Percentiles rank a stretch among this genome's conserved stretches.
These are phyloP conservation scores for Stenotaenia linearis DNA, from an alignment of 2,888 invertebrate species.

Conservation along the genomic window DNA sequence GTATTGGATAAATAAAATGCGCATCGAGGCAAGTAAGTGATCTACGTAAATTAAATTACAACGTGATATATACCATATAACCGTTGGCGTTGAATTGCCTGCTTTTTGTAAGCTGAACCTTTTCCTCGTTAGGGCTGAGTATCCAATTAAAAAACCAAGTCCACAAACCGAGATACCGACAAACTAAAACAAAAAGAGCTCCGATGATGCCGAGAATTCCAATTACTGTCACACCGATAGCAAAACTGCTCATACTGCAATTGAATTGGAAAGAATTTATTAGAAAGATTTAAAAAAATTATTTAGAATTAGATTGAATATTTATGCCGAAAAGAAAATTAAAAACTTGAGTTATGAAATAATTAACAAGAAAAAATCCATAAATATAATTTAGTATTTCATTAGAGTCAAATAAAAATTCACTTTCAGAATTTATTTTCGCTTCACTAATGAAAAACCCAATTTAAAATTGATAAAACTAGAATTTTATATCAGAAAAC, in stretches of 20 bases:
- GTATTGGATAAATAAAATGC: not conserved
- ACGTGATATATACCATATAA: slow-evolving; percentile 55
- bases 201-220: slow-evolving; percentile 48
- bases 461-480: too few species aligned
- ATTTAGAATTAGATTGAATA: not conserved
- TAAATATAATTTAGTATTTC: too few species aligned
- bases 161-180: slow-evolving; percentile 50
- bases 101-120: slow-evolving; percentile 53
- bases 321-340: not conserved
- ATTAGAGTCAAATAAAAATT: too few species aligned
- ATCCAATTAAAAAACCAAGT: slow-evolving; percentile 53
- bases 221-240: slow-evolving; percentile 49
- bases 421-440: too few species aligned
- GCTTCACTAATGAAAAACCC: too few species aligned
- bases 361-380: too few species aligned
- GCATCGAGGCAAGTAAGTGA: not conserved
- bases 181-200: slow-evolving; percentile 45
- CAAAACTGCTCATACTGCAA: slow-evolving; percentile 47
- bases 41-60: not conserved
- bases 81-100: slow-evolving; percentile 61
- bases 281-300: not conserved
- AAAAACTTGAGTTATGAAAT: too few species aligned
- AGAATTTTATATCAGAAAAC: too few species aligned
- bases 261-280: not conserved
- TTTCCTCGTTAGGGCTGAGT: slow-evolving; percentile 54